phyloP scores from a whole-genome alignment of 1,140 invertebrate species.

The Lasaia peninsularis region DNA sequence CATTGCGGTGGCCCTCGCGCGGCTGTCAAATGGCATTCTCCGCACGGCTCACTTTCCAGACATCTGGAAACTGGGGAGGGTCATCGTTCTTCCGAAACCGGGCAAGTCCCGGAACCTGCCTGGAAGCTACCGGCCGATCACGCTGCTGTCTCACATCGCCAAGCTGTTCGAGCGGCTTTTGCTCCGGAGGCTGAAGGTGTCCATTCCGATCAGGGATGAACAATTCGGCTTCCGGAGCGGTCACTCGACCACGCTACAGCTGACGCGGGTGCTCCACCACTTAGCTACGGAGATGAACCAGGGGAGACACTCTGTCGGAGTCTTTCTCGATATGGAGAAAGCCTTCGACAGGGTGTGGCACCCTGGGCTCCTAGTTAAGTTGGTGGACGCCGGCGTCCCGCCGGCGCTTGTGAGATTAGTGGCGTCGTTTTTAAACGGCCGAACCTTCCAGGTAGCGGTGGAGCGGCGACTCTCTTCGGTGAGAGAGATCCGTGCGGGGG shows the following conservation, averaged over 20 bases:
- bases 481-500: slow-evolving; percentile 32
- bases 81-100: slow-evolving; percentile 1
- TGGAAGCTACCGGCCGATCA: neutral
- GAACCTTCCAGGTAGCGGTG: neutral
- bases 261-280: too few relatives aligned
- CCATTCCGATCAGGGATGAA: neutral
- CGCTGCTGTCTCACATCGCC: too few relatives aligned
- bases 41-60: slow-evolving; percentile 14
- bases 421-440: neutral
- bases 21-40: too few relatives aligned
- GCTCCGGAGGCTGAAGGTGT: too few relatives aligned
- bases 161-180: neutral
- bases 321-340: too few relatives aligned
- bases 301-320: too few relatives aligned
- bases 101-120: slow-evolving; percentile 5
- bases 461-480: neutral
- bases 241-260: too few relatives aligned
- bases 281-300: neutral
- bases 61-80: slow-evolving; percentile 6
- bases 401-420: neutral
- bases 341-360: too few relatives aligned
- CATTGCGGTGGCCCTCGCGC: too few relatives aligned
- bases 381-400: too few relatives aligned
- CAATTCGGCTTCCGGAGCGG: too few relatives aligned
- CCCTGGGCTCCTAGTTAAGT: too few relatives aligned